Conservation (phyloP, 64 coral and sea anemone genomes). For the Montipora sp. region DNA sequence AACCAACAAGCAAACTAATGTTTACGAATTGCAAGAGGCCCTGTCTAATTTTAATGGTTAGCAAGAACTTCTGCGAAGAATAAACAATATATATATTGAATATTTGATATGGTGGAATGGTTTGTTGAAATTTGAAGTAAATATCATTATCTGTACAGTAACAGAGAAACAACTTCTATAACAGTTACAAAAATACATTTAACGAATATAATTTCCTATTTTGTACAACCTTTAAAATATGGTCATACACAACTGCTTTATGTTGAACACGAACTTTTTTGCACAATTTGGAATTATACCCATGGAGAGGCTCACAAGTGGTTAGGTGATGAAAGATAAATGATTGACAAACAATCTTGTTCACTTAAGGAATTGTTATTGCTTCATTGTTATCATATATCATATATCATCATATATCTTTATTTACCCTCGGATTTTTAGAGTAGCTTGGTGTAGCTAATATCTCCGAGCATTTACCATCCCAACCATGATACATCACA, state of each 20-base stretch:
- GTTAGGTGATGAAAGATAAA: neutral
- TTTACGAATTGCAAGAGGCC: conserved; percentile 66
- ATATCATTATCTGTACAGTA: too few species aligned
- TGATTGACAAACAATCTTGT: neutral
- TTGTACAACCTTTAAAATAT: neutral
- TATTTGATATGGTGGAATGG: too few species aligned
- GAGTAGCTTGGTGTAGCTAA: too few species aligned
- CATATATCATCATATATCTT: too few species aligned
- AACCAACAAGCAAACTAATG: conserved; percentile 62
- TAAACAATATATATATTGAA: too few species aligned
- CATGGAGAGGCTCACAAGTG: neutral
- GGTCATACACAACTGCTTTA: neutral
- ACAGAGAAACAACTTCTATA: too few species aligned
- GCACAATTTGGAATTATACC: neutral
- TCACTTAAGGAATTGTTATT: neutral
- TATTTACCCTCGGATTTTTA: too few species aligned
- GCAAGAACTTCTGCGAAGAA: conserved; percentile 15
- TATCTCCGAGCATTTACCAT: too few species aligned
- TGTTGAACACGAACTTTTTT: neutral
- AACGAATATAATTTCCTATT: neutral
- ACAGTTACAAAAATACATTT: neutral
- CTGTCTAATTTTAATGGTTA: conserved; percentile 45
- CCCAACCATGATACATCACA: too few species aligned
- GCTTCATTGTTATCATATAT: too few species aligned
- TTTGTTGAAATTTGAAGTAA: too few species aligned